Base-by-base conservation (phyloP, 1,140 invertebrate species). In the Bombyx mori region DNA sequence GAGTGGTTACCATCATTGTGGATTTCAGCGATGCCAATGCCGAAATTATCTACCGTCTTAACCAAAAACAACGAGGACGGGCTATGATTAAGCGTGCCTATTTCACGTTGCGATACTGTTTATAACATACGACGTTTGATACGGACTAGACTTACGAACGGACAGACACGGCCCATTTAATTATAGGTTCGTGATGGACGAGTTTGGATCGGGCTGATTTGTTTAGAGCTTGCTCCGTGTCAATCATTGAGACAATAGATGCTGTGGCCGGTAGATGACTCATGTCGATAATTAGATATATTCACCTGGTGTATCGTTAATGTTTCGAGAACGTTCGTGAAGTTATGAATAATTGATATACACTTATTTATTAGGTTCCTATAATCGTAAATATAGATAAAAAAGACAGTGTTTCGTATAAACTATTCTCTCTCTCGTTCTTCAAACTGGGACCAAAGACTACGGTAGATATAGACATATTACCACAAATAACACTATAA, bases 131-230 rank as follows among this genome's bases (percentile, higher is more conserved):
- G 49, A 12, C 46, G 8, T 7, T 42, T n/a, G 42, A 4, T 45
- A 50, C 52, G 49, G 53, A 5, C 2, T 35, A 35, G 26, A 60
- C 48, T 48, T 18, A 62, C 60, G 46, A 42, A 63, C 57, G 56
- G 56, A 63, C 55, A 60, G 58, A 69, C 64, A 60, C 60, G 55
- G 62, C 57, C 57, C 46, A 57, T 64, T 62, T 68, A 68, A 68
- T 73, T 73, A 70, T 66, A 57, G 48, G 59, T 49, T 67, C 67
- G 69, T 69, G 64, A 72, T 67, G 57, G 52, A 61, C 62, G 45
- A 60, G 57, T 71, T 66, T 69, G 62, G 64, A 60, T 58, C 48
- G 55, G 52, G 26, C 59, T 48, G 44, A 58, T 58, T 58, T 66
- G 58, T 56, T 58, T 62, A 58, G 50, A 49, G 45, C 58, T 42